These are phyloP conservation scores for Troides helena DNA, from an alignment of 2,888 invertebrate species.

Conservation along the genomic window DNA sequence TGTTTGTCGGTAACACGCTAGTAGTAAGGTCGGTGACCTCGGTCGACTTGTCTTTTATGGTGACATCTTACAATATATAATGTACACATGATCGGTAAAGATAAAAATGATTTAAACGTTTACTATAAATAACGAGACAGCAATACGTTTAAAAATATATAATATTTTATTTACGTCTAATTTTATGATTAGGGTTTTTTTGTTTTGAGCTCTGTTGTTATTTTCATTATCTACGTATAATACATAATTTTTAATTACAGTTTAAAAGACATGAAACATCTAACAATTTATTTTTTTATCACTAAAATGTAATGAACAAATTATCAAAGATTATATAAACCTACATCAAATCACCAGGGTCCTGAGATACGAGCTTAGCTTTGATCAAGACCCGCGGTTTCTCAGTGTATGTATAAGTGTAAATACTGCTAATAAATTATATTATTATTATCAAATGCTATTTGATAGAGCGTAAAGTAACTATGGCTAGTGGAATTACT, in stretches of 20 bases:
- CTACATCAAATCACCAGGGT: no score
- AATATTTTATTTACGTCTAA: neutral
- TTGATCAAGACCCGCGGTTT: no score
- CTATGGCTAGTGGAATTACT: no score
- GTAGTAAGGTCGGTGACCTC: slow-evolving; percentile 44
- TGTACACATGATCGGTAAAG: slow-evolving; percentile 26
- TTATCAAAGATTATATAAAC: no score
- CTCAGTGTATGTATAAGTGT: no score
- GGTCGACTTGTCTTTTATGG: slow-evolving; percentile 36
- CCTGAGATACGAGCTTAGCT: no score
- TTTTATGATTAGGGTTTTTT: neutral
- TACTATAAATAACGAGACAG: neutral
- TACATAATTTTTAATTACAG: neutral
- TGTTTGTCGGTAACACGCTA: slow-evolving; percentile 37
- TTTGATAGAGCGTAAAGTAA: no score
- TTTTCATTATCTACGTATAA: neutral
- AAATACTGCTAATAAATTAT: no score
- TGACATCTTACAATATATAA: slow-evolving; percentile 21
- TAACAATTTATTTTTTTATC: no score
- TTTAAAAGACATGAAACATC: no score
- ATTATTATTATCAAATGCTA: no score
- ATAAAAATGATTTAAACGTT: slow-evolving; percentile 18
- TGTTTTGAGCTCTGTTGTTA: neutral
- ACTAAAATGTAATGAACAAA: no score
- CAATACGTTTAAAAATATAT: neutral